phyloP scores from a whole-genome alignment of 2,888 invertebrate species.

The Eupithecia subumbrata region DNA sequence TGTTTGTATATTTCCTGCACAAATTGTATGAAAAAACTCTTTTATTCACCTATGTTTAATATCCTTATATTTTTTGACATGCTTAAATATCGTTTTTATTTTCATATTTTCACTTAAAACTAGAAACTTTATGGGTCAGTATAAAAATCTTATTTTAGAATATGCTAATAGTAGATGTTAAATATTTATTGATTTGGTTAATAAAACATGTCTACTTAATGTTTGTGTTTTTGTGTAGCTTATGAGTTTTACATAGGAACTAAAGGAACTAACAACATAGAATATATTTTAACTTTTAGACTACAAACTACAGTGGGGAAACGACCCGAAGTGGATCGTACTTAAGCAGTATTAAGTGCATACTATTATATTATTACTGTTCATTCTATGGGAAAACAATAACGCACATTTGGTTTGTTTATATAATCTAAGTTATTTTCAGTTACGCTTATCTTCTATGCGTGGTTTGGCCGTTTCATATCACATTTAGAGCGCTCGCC shows the following conservation, averaged over 20 bases:
- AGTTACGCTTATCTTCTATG: background rate
- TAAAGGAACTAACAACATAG: background rate
- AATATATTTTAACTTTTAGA: background rate
- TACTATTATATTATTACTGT: background rate
- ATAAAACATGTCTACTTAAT: slow-evolving; percentile 53
- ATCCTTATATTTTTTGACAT: slow-evolving; percentile 37
- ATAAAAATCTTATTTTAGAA: slow-evolving; percentile 56
- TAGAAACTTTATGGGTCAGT: slow-evolving; percentile 33
- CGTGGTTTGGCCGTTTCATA: background rate
- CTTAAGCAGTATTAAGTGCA: background rate
- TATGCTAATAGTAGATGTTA: slow-evolving; percentile 62
- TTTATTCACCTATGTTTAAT: slow-evolving; percentile 25
- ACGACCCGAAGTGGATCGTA: background rate
- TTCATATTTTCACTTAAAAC: slow-evolving; percentile 26
- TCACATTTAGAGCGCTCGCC: background rate
- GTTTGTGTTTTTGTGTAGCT: slow-evolving; percentile 50
- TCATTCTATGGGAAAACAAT: background rate
- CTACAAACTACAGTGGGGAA: background rate
- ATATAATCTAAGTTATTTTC: background rate
- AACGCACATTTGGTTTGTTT: background rate
- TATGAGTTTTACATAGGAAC: slow-evolving; percentile 7
- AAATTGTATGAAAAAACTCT: slow-evolving; percentile 29
- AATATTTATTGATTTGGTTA: slow-evolving; percentile 66
- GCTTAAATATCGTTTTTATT: slow-evolving; percentile 27
- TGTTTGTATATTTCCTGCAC: slow-evolving; percentile 25